Percentiles rank a stretch among this genome's conserved stretches.
Evolutionary conservation across 2,888 invertebrate genomes (phyloP).

Genomic region (Calameuta pallipes): DNA sequence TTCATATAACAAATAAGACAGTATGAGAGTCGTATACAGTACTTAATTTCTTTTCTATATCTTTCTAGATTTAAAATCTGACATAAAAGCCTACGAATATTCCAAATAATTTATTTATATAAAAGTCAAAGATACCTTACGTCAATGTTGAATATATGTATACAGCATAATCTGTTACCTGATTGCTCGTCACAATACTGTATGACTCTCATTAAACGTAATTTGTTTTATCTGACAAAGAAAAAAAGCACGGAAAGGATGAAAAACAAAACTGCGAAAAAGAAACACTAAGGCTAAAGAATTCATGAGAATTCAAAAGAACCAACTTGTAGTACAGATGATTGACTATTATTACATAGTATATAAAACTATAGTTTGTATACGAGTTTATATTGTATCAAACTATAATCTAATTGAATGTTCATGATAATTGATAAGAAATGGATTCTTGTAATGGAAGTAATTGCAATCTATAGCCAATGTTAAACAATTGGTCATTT

Average conservation of each 20-base stretch:
- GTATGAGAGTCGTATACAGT: not conserved
- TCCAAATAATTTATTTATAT: not conserved
- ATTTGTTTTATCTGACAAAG: not conserved
- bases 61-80: not conserved
- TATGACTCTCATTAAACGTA: not conserved
- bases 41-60: not conserved
- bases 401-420: not conserved
- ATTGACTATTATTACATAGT: not conserved
- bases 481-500: not conserved
- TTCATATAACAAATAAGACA: not conserved
- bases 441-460: not conserved
- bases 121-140: not conserved
- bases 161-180: not conserved
- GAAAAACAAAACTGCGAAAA: not conserved
- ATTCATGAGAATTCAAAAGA: not conserved
- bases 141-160: not conserved
- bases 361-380: not conserved
- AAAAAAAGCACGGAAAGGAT: not conserved
- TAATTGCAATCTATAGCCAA: not conserved
- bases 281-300: not conserved
- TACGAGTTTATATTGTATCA: not conserved
- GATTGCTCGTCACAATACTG: not conserved
- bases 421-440: not conserved
- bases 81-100: not conserved
- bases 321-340: not conserved